Evolutionary conservation across 2,797 vertebrate species (phyloP).

Genomic region (Anomalospiza imberbis): DNA sequence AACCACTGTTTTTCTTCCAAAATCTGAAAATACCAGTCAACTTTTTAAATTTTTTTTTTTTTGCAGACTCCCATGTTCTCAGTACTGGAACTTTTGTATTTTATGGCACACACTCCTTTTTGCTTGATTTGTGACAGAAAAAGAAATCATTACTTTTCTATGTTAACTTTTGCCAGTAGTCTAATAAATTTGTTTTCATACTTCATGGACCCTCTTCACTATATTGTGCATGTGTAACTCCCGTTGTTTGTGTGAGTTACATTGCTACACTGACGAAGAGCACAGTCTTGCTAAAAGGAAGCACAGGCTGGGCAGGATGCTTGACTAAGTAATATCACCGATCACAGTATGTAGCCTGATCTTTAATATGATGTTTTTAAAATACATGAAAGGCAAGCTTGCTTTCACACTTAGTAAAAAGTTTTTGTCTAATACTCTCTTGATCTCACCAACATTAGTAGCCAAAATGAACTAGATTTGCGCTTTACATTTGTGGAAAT

Average conservation of each 20-base stretch:
- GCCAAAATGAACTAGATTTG: not conserved
- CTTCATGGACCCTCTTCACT: not conserved
- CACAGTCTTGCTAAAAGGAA: not conserved
- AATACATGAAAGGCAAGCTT: not conserved
- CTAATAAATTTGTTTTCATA: not conserved
- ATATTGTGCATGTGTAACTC: not conserved
- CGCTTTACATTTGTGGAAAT: not conserved
- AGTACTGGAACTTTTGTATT: not conserved
- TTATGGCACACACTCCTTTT: not conserved
- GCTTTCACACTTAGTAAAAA: not conserved
- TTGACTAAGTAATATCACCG: not conserved
- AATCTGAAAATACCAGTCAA: not conserved
- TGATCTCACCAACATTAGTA: not conserved
- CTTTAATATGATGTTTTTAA: not conserved
- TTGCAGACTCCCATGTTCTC: not conserved
- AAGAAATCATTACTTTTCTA: not conserved
- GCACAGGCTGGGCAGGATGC: accelerated
- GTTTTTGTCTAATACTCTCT: not conserved
- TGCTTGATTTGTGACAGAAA: not conserved
- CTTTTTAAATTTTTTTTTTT: not conserved
- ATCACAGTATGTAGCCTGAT: accelerated
- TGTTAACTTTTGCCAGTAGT: not conserved
- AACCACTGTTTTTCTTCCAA: not conserved
- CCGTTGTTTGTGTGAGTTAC: not conserved
- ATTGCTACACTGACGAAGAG: not conserved